Evolutionary conservation across 92 coral and sea anemone genomes (phyloP).

Genomic region (Palythoa grandis): DNA sequence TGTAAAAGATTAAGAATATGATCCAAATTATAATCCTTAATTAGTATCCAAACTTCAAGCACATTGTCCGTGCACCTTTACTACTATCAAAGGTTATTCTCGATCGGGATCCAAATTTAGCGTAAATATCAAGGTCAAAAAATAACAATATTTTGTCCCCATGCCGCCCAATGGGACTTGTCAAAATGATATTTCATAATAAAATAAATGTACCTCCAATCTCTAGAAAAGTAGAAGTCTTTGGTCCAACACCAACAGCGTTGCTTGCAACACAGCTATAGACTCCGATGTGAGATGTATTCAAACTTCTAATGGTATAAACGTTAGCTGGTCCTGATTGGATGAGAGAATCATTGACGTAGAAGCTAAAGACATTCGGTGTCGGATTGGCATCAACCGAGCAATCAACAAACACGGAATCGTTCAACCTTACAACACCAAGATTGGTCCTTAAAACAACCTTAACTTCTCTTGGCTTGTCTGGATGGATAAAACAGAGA

Average conservation of each 20-base stretch:
- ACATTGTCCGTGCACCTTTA: too few species aligned
- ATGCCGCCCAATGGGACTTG: background rate
- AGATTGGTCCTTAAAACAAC: slow-evolving; percentile 50
- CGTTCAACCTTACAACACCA: slow-evolving; percentile 50
- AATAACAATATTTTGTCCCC: background rate
- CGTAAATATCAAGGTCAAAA: too few species aligned
- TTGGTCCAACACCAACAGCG: slow-evolving; percentile 67
- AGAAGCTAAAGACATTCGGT: slow-evolving; percentile 54
- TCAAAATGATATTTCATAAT: background rate
- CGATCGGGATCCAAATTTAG: too few species aligned
- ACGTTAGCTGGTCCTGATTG: slow-evolving; percentile 52
- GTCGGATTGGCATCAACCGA: slow-evolving; percentile 68
- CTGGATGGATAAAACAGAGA: slow-evolving; percentile 28
- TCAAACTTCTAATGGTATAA: slow-evolving; percentile 65
- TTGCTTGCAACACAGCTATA: slow-evolving; percentile 85
- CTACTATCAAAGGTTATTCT: too few species aligned
- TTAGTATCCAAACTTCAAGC: too few species aligned
- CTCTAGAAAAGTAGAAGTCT: slow-evolving; percentile 44
- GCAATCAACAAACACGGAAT: slow-evolving; percentile 59
- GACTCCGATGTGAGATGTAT: slow-evolving; percentile 63
- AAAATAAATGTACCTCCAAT: slow-evolving; percentile 54
- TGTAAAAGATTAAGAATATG: too few species aligned
- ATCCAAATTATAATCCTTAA: too few species aligned
- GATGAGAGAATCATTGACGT: slow-evolving; percentile 48
- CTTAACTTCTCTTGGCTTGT: slow-evolving; percentile 66